phyloP scores from a whole-genome alignment of 2,113 vertebrate species.

The Corythornis vintsioides region DNA sequence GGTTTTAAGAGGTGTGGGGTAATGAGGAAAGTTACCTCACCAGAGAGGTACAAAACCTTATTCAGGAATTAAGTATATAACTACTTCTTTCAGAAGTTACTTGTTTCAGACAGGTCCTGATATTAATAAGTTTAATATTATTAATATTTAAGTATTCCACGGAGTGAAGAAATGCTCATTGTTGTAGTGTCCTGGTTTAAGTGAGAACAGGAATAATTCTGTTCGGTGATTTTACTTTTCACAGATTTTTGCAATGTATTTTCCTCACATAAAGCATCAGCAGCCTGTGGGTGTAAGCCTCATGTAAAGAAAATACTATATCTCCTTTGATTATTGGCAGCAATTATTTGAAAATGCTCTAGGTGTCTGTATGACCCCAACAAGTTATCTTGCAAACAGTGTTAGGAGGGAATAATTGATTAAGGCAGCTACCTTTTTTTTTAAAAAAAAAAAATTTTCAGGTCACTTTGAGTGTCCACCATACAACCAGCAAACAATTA shows the following conservation, averaged over 20 bases:
- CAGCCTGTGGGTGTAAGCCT: not conserved
- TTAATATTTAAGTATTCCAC: not conserved
- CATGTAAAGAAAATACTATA: not conserved
- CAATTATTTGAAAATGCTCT: not conserved
- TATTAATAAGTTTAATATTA: too few relatives aligned
- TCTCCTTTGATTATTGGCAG: not conserved
- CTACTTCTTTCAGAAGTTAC: not conserved
- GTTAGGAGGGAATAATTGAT: not conserved
- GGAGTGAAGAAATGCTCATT: not conserved
- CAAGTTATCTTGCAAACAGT: not conserved
- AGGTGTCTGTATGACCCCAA: not conserved
- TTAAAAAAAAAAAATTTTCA: conserved; percentile 44
- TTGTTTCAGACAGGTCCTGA: not conserved
- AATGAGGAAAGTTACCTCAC: not conserved
- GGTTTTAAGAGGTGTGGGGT: not conserved
- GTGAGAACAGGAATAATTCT: too few relatives aligned
- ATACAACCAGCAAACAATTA: conserved; percentile 88
- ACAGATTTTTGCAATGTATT: not conserved
- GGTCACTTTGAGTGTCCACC: conserved; percentile 96
- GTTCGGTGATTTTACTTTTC: too few relatives aligned
- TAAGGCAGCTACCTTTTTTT: not conserved
- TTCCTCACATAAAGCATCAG: not conserved
- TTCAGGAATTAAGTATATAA: not conserved
- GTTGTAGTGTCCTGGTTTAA: too few relatives aligned
- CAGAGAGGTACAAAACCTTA: not conserved